Conservation (phyloP, 2,113 vertebrate species). For the Lagopus muta region DNA sequence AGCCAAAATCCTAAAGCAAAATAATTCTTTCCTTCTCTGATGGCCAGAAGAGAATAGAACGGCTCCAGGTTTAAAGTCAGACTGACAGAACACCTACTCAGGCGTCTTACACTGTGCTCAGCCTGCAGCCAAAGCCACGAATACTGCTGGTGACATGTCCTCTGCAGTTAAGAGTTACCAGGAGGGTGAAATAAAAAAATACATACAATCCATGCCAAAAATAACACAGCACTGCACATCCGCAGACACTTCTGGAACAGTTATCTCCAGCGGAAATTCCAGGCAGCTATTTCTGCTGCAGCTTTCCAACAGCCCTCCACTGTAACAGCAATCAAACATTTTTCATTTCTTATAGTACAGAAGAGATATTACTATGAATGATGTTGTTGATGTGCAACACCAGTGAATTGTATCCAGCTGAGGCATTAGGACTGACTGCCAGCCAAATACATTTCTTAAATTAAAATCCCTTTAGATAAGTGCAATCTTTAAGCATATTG, state of each 20-base stretch:
- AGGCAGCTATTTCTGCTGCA: background rate
- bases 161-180: background rate
- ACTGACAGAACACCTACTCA: background rate
- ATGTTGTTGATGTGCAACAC: background rate
- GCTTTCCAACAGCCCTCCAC: background rate
- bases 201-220: background rate
- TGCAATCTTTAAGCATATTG: background rate
- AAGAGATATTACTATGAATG: background rate
- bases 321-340: background rate
- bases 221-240: background rate
- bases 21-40: background rate
- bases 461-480: conserved; percentile 40
- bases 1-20: background rate
- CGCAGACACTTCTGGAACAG: background rate
- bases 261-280: background rate
- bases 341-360: background rate
- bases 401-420: conserved; percentile 10
- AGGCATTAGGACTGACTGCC: conserved; percentile 42
- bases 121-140: background rate
- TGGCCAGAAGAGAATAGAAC: background rate
- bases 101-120: background rate
- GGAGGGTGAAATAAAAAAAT: background rate
- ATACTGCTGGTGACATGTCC: background rate
- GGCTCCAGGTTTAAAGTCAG: background rate
- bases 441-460: conserved; percentile 30